These are phyloP conservation scores for Halictus quadricinctus DNA, from an alignment of 2,888 invertebrate genomes.

Conservation along the genomic window DNA sequence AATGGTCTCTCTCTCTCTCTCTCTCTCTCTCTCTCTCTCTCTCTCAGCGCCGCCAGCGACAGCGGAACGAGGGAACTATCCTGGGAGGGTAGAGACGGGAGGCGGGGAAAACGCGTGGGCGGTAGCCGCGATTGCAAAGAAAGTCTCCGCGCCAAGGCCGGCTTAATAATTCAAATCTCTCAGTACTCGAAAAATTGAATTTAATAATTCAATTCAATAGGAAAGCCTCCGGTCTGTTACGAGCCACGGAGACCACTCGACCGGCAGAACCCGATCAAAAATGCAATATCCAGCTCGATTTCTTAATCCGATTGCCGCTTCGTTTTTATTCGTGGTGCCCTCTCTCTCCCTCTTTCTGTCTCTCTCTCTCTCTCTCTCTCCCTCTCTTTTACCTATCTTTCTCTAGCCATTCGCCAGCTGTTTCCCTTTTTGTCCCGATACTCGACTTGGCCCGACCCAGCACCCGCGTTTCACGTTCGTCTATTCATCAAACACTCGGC, in stretches of 20 bases:
- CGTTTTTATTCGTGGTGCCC: conserved; percentile 58
- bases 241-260: conserved; percentile 66
- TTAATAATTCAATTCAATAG: conserved; percentile 82
- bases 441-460: neutral
- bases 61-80: neutral
- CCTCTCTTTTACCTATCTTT: conserved; percentile 4
- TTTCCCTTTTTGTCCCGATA: conserved; percentile 17
- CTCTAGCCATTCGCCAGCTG: neutral
- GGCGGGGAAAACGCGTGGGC: conserved; percentile 30
- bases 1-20: neutral
- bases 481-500: conserved; percentile 18
- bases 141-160: conserved; percentile 71
- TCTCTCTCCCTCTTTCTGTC: neutral
- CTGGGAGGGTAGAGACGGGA: neutral
- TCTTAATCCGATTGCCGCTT: conserved; percentile 80
- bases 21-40: neutral
- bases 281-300: conserved; percentile 81
- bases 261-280: conserved; percentile 78
- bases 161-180: conserved; percentile 81
- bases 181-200: conserved; percentile 83
- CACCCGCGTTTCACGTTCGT: conserved; percentile 2
- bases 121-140: conserved; percentile 67
- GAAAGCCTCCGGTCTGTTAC: conserved; percentile 76
- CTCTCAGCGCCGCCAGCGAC: neutral
- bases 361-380: conserved; percentile 9